Conservation (phyloP, 2,113 vertebrate genomes). For the Heteronetta atricapilla region DNA sequence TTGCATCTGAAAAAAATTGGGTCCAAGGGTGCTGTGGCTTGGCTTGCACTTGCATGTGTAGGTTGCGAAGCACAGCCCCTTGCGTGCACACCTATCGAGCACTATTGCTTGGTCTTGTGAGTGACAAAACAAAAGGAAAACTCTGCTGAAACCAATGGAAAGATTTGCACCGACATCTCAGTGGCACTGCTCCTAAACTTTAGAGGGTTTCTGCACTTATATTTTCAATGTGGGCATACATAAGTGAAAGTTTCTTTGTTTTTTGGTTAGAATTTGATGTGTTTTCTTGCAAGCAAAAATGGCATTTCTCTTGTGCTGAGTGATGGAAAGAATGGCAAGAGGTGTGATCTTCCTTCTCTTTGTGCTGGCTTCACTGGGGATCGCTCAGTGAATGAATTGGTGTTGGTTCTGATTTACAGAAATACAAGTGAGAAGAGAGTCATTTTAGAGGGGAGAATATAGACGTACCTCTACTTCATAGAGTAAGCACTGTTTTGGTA, state of each 20-base stretch:
- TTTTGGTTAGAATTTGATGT: neutral
- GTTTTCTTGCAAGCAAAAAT: neutral
- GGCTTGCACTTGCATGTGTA: slow-evolving; percentile 46
- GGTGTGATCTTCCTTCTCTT: neutral
- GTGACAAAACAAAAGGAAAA: neutral
- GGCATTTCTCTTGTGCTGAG: neutral
- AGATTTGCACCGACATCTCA: neutral
- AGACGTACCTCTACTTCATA: neutral
- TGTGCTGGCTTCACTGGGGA: neutral
- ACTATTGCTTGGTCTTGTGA: neutral
- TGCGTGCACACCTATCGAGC: neutral
- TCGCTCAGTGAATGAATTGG: neutral
- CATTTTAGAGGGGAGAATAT: neutral
- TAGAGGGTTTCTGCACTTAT: neutral
- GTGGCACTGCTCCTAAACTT: accelerated
- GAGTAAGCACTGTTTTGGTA: neutral
- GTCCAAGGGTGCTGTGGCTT: slow-evolving; percentile 40
- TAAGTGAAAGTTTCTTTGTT: neutral
- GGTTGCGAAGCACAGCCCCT: slow-evolving; percentile 26
- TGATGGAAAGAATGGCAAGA: neutral
- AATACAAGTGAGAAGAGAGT: neutral
- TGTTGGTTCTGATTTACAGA: neutral
- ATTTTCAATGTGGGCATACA: accelerated
- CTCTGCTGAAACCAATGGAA: neutral
- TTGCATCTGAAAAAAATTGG: slow-evolving; percentile 54